Evolutionary conservation across 2,888 invertebrate species (phyloP), one percentile per base, ranked within the genome.

Genomic region (Aradus depressus): DNA sequence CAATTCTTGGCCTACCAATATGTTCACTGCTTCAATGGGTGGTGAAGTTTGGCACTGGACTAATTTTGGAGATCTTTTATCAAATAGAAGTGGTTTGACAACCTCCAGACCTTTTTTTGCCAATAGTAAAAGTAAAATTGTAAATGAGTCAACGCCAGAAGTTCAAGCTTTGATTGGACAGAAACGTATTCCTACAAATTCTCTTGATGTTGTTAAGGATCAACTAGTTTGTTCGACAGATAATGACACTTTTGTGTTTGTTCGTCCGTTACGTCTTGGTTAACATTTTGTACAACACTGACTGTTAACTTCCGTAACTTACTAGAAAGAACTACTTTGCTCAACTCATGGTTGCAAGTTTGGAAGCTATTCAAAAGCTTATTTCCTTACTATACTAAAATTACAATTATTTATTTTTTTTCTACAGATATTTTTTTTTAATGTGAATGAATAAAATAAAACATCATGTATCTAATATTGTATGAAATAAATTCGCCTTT

Each of bases 1-100:
- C 35, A 42, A 49, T 26, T 19, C 41, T 35, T 35, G 55, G 41
- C 55, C 55, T 16, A 44, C 52, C 1, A 52, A 55, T 18, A 25
- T 42, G 26, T 55, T 55, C 18, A 50, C 55, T 2, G 49, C 44
- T 14, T 55, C 55, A 0, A 31, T 52, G 22, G 49, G 49, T 12
- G 55, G 55, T 26, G 55, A 55, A 34, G 50, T 55, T 1, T 55
- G 55, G 55, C 55, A 55, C 31, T 55, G 55, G 55, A 50, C 26
- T 18, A 50, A 52, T 23, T 55, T 55, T 23, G 52, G 47, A 14
- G 49, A 55, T 25, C 41, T 55, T 2, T 28, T 55, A 4, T 34
- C 51, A 3, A 50, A 41, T 18, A 44, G 44, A 45, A 23, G 22
- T n/a, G 3, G 34, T 18, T 10, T 45, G 5, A 31, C 26, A 21